phyloP scores from a whole-genome alignment of 2,113 vertebrate species.

The Talpa occidentalis region DNA sequence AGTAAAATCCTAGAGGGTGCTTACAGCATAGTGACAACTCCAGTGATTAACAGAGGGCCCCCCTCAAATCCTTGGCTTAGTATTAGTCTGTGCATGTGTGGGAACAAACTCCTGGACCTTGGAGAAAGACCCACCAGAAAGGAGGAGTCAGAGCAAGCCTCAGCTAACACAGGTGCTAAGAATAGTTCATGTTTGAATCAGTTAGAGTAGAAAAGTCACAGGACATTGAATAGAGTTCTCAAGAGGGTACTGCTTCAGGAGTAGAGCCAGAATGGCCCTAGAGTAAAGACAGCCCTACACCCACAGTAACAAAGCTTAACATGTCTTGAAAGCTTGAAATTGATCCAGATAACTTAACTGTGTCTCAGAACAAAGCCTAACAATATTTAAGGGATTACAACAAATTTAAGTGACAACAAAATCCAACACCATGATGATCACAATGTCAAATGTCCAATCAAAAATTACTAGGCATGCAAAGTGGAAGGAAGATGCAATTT shows the following conservation, averaged over 20 bases:
- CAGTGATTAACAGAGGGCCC: not conserved
- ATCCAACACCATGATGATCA: not conserved
- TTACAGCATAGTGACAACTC: not conserved
- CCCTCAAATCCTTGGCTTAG: not conserved
- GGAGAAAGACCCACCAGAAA: not conserved
- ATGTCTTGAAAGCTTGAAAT: not conserved
- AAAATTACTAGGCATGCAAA: not conserved
- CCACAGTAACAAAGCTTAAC: not conserved
- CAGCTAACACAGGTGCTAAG: not conserved
- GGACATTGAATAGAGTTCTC: not conserved
- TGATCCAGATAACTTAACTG: not conserved
- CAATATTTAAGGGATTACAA: conserved; percentile 13
- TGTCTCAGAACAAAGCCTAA: conserved; percentile 2
- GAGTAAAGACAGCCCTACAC: not conserved
- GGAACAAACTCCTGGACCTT: not conserved
- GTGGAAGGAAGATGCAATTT: not conserved
- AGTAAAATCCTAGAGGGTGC: not conserved
- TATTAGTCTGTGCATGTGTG: not conserved
- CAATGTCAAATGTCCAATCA: not conserved
- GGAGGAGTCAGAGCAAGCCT: conserved; percentile 5
- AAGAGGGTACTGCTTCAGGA: not conserved
- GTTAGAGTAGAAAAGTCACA: not conserved
- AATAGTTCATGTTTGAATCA: not conserved
- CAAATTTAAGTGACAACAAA: conserved; percentile 9
- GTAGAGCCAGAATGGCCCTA: not conserved